These are phyloP conservation scores for Mormyrus proboscirostris DNA, from an alignment of 2,797 vertebrate species.

Conservation along the genomic window DNA sequence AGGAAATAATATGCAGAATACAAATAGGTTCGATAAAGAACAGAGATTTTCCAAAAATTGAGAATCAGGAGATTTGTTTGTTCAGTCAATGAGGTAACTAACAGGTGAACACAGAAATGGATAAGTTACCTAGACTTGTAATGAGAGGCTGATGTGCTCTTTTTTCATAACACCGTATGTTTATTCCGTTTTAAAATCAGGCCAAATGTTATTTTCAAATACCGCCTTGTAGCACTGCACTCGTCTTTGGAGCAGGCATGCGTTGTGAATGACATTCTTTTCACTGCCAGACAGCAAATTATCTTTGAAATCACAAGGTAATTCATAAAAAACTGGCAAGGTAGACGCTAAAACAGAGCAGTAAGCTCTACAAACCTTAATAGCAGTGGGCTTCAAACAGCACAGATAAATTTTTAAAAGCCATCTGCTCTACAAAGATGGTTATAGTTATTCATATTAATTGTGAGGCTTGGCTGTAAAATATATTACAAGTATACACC, in stretches of 20 bases:
- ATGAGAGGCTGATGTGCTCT: background rate
- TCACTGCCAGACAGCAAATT: background rate
- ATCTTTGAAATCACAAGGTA: background rate
- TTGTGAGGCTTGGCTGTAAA: background rate
- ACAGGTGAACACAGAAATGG: background rate
- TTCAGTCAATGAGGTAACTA: background rate
- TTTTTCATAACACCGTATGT: background rate
- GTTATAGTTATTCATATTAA: constrained; percentile 7
- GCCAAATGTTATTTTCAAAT: background rate
- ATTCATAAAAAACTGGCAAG: background rate
- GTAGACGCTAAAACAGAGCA: background rate
- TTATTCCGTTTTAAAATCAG: background rate
- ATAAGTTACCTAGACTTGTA: background rate
- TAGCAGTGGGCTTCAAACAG: background rate
- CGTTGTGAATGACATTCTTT: background rate
- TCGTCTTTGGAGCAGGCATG: background rate
- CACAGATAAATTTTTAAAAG: background rate
- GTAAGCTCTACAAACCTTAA: background rate
- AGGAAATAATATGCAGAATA: background rate
- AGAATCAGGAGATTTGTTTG: background rate
- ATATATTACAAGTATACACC: background rate
- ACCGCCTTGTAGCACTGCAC: background rate
- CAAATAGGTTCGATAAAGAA: background rate
- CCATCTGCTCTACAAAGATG: background rate
- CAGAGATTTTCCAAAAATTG: background rate